Evolutionary conservation across 2,888 invertebrate genomes (phyloP).

Genomic region (Odontocolon sp.): DNA sequence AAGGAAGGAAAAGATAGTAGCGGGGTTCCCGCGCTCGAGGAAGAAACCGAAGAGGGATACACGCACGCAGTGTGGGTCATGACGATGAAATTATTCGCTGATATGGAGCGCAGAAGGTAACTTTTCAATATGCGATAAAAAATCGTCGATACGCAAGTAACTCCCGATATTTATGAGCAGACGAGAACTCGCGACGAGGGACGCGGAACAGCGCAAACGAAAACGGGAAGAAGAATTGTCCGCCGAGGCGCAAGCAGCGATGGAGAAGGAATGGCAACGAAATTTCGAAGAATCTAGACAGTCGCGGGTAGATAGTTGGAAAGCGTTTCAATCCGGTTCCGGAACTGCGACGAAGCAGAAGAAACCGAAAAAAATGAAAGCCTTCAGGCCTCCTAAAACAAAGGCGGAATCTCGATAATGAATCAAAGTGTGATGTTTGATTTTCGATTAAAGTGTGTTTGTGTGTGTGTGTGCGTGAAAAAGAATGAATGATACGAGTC

Average conservation of each 20-base stretch:
- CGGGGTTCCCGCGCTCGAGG: slow-evolving; percentile 86
- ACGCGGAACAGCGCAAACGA: slow-evolving; percentile 96
- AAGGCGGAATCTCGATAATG: slow-evolving; percentile 95
- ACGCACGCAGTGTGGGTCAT: slow-evolving; percentile 98
- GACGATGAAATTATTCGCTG: slow-evolving; percentile 98
- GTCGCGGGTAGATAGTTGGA: slow-evolving; percentile 96
- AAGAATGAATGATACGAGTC: slow-evolving; percentile 20
- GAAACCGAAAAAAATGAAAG: slow-evolving; percentile 90
- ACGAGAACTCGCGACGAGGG: slow-evolving; percentile 92
- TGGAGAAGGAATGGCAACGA: slow-evolving; percentile 98
- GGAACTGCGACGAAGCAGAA: slow-evolving; percentile 86
- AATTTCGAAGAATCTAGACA: slow-evolving; percentile 99
- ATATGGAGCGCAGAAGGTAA: slow-evolving; percentile 94
- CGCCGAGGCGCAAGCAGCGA: slow-evolving; percentile 93
- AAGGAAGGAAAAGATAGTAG: slow-evolving; percentile 89
- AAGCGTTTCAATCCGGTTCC: slow-evolving; percentile 89
- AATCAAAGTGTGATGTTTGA: slow-evolving; percentile 26
- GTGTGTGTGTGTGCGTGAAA: slow-evolving; percentile 19
- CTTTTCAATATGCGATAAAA: background rate
- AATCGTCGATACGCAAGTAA: background rate
- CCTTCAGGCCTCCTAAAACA: slow-evolving; percentile 95
- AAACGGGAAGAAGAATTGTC: slow-evolving; percentile 97
- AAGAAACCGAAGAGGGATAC: slow-evolving; percentile 92
- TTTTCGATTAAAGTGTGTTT: slow-evolving; percentile 41
- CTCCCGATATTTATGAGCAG: slow-evolving; percentile 67